Evolutionary conservation across 2,797 vertebrate species (phyloP).

Genomic region (Phoebastria nigripes): DNA sequence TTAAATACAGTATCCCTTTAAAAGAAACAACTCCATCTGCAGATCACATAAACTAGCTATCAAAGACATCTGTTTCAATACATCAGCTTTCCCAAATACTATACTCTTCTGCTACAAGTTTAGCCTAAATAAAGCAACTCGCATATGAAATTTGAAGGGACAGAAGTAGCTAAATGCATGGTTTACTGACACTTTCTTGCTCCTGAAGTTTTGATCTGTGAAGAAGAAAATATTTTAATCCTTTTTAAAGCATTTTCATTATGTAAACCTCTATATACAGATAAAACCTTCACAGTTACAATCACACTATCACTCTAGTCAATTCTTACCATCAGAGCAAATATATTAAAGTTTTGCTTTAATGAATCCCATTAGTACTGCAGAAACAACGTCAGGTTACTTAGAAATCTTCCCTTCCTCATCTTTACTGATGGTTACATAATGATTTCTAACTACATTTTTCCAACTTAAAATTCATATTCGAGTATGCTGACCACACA

Average conservation of each 20-base stretch:
- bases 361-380: not conserved
- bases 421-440: not conserved
- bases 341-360: not conserved
- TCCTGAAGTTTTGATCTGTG: not conserved
- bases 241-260: not conserved
- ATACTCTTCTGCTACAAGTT: not conserved
- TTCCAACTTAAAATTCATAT: not conserved
- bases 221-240: not conserved
- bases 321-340: not conserved
- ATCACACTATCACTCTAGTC: not conserved
- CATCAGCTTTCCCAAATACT: not conserved
- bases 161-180: not conserved
- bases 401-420: not conserved
- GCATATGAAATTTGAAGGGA: not conserved
- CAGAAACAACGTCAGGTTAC: not conserved
- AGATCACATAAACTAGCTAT: not conserved
- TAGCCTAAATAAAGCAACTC: not conserved
- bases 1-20: not conserved
- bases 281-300: not conserved
- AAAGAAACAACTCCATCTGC: not conserved
- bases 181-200: not conserved
- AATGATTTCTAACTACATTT: not conserved
- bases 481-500: not conserved
- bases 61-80: not conserved
- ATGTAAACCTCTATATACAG: not conserved